These are phyloP conservation scores for Melanotaenia boesemani DNA, from an alignment of 2,797 vertebrate genomes.

Conservation along the genomic window DNA sequence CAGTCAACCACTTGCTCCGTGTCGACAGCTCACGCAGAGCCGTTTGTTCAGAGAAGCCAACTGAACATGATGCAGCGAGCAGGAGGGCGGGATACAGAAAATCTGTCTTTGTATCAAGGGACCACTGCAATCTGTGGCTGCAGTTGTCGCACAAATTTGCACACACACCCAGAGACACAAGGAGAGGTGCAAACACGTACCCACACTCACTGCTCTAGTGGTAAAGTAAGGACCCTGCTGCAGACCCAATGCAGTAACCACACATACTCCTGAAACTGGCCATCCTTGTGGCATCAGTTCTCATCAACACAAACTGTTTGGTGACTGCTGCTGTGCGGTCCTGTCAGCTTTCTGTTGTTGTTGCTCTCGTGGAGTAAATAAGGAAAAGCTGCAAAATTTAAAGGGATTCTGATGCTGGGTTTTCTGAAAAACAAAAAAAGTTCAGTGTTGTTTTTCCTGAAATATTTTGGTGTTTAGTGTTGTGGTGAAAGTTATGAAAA, in stretches of 20 bases:
- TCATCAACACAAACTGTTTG: slow-evolving; percentile 22
- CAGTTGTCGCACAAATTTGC: slow-evolving; percentile 33
- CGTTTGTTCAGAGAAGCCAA: slow-evolving; percentile 40
- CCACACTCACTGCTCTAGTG: slow-evolving; percentile 27
- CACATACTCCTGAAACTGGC: slow-evolving; percentile 13
- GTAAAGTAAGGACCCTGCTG: slow-evolving; percentile 45
- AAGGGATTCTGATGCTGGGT: not conserved
- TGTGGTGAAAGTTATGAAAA: no score
- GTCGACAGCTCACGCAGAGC: slow-evolving; percentile 38
- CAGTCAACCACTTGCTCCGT: slow-evolving; percentile 51
- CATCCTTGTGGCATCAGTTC: slow-evolving; percentile 4
- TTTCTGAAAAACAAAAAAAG: no score
- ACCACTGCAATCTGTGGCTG: slow-evolving; percentile 38
- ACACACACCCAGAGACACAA: slow-evolving; percentile 14
- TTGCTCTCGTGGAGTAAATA: slow-evolving; percentile 34
- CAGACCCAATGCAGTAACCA: slow-evolving; percentile 62
- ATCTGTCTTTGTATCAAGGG: slow-evolving; percentile 26
- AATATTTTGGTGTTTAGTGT: no score
- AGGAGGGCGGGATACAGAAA: slow-evolving; percentile 19
- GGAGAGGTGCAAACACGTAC: slow-evolving; percentile 20
- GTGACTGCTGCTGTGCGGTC: slow-evolving; percentile 19
- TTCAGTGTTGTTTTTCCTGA: no score
- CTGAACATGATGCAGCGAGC: slow-evolving; percentile 21
- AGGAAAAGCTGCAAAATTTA: slow-evolving; percentile 1
- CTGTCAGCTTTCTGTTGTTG: slow-evolving; percentile 30